A percentile compares a stretch with the other conserved stretches of the same genome.
Evolutionary conservation across 2,888 invertebrate species (phyloP).

Genomic region (Cerastis rubricosa): DNA sequence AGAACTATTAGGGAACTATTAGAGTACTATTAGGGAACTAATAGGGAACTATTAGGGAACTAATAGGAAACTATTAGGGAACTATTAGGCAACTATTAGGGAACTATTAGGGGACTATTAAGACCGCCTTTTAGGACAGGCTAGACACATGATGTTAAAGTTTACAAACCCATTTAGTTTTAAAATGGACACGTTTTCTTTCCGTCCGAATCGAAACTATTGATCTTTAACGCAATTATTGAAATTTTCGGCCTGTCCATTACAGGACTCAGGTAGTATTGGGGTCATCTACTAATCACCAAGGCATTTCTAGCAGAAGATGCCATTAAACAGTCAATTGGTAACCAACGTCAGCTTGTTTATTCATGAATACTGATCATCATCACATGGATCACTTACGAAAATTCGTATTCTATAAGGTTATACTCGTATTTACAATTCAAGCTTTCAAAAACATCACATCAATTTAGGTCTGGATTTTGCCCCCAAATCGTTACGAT

Average conservation of each 20-base stretch:
- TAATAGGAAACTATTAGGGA: too few relatives aligned
- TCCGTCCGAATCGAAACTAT: neutral
- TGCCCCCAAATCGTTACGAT: neutral
- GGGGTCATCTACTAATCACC: neutral
- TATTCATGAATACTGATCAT: neutral
- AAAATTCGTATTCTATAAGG: neutral
- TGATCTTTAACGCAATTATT: neutral
- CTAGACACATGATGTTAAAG: too few relatives aligned
- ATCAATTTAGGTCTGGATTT: constrained; percentile 1
- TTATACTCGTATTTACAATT: neutral
- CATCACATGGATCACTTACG: neutral
- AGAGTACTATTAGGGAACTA: too few relatives aligned
- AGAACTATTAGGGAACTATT: too few relatives aligned
- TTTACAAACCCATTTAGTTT: neutral
- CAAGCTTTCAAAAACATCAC: constrained; percentile 1
- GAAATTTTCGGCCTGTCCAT: neutral
- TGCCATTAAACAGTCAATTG: neutral
- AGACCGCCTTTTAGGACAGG: too few relatives aligned
- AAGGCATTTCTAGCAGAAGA: neutral
- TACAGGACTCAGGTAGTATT: neutral
- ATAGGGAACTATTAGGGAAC: too few relatives aligned
- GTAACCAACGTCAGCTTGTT: neutral
- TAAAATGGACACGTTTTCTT: neutral
- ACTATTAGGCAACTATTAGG: too few relatives aligned
- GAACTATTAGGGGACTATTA: too few relatives aligned